Base-by-base conservation (phyloP, 2,113 vertebrate species). In the Mormyrus iriodes region DNA sequence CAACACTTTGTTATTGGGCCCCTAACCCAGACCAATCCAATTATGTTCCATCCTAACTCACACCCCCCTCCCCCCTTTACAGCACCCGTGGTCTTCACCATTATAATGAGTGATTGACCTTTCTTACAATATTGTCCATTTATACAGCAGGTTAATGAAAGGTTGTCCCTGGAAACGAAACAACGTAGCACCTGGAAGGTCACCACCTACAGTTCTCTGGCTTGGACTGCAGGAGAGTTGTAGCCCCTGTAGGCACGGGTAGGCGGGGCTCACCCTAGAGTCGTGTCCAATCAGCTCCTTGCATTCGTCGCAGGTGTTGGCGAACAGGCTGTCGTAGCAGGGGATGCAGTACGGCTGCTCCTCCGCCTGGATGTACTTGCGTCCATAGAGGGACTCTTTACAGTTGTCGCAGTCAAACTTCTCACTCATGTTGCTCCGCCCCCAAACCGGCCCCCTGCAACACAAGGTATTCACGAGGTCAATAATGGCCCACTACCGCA, bases 291-390 rank as follows among this genome's bases (percentile, higher is more conserved):
- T 99, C 46, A 98, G 96, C 94, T 99, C 97, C 92, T 99, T 98
- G 96, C 98, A 99, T 92, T 99, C 98, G 0, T 98, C 96, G 0
- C 98, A 99, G 10, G 98, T 99, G 94, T 99, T 99, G 91, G 97
- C 98, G 44, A 99, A 99, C 91, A 97, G 97, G 90, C 96, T 96
- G 52, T 99, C 98, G 0, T 99, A 99, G 93, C 98, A 99, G 89
- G 98, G 98, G 92, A 99, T 98, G 90, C 98, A 99, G 96, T 99
- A 98, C 0, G 98, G 98, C 35, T 96, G 97, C 0, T 97, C 96
- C 79, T 99, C 97, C 0, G 96, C 94, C 95, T 99, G 98, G 95
- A 99, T 99, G 95, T 99, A 99, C 94, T 99, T 99, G 92, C 98
- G 97, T 51, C 98, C 98, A 0, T 99, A 99, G 88, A 99, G 90